Evolutionary conservation across 2,113 vertebrate species (phyloP).

Genomic region (Numida meleagris): DNA sequence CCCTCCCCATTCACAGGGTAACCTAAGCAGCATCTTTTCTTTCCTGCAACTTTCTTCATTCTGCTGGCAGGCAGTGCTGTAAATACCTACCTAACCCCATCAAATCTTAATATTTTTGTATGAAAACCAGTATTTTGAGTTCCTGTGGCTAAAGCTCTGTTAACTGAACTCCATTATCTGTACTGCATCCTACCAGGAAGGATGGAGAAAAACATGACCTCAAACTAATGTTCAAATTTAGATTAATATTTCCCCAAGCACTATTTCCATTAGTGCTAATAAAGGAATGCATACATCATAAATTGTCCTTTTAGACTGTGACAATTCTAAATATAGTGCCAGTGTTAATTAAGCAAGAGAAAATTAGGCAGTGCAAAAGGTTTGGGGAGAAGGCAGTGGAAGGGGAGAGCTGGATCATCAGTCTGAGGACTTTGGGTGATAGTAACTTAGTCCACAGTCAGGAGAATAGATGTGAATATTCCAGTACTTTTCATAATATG

Average conservation of each 20-base stretch:
- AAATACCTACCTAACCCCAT: background rate
- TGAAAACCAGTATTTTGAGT: background rate
- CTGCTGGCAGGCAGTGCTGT: background rate
- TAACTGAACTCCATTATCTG: background rate
- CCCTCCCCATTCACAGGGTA: background rate
- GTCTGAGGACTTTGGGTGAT: background rate
- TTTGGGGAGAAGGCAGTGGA: background rate
- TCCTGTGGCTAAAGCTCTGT: background rate
- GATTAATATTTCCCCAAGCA: constrained; percentile 57
- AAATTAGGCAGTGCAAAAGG: constrained; percentile 42
- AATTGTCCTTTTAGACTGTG: constrained; percentile 56
- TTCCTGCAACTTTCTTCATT: background rate
- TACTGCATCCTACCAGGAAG: background rate
- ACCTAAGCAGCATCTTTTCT: background rate
- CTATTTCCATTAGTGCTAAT: constrained; percentile 58
- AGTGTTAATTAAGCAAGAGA: constrained; percentile 44
- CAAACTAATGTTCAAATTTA: constrained; percentile 55
- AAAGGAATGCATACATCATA: constrained; percentile 33
- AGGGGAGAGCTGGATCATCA: background rate
- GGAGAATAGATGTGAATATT: background rate
- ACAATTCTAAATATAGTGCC: constrained; percentile 60
- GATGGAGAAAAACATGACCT: constrained; percentile 36
- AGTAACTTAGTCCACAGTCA: background rate
- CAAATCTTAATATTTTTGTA: background rate
- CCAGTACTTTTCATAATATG: constrained; percentile 2